Conservation (phyloP, 1,140 invertebrate genomes). For the Heliconius congener region DNA sequence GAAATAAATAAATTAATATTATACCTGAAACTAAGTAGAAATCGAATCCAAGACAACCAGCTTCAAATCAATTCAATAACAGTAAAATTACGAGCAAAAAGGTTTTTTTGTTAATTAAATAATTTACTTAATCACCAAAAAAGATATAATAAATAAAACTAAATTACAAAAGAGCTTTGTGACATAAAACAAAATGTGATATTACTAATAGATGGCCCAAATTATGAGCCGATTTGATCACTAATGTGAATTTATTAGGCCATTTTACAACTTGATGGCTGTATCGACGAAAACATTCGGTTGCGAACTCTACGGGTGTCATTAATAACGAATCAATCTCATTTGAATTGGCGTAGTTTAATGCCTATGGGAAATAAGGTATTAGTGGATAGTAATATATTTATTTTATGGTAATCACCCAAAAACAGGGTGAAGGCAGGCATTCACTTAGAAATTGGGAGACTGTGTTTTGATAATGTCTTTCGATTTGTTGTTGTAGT, state of each 20-base stretch:
- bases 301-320: slow-evolving; percentile 57
- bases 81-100: too few relatives aligned
- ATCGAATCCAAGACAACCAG: too few relatives aligned
- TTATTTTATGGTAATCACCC: slow-evolving; percentile 59
- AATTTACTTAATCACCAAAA: background rate
- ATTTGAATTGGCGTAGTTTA: slow-evolving; percentile 46
- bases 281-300: slow-evolving; percentile 66
- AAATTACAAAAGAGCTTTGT: slow-evolving; percentile 29
- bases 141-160: slow-evolving; percentile 21
- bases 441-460: background rate
- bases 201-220: slow-evolving; percentile 53
- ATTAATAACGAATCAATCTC: slow-evolving; percentile 73
- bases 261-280: slow-evolving; percentile 59
- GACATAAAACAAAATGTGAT: slow-evolving; percentile 58
- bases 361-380: slow-evolving; percentile 49
- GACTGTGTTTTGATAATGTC: background rate
- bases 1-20: too few relatives aligned
- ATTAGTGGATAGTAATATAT: slow-evolving; percentile 53
- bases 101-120: too few relatives aligned
- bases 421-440: background rate
- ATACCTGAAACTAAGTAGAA: too few relatives aligned
- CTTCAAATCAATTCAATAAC: too few relatives aligned
- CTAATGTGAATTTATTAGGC: slow-evolving; percentile 64
- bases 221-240: slow-evolving; percentile 63
- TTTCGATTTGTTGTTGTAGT: background rate